phyloP scores from a whole-genome alignment of 2,113 vertebrate species.

The Oncorhynchus nerka region DNA sequence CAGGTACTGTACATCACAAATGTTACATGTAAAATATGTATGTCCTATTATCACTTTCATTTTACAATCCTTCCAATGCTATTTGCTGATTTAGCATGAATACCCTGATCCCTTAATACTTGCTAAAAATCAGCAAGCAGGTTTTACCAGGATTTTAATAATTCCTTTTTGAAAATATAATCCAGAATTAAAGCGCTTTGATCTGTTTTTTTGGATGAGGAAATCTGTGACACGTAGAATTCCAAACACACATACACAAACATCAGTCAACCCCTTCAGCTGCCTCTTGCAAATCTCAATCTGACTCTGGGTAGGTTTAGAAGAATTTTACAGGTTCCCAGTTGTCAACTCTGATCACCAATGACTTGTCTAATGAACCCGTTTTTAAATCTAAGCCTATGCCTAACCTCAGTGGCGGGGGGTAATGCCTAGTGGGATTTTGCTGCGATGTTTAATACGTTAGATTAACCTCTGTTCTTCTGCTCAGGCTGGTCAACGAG shows the following conservation, averaged over 20 bases:
- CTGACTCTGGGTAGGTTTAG: neutral
- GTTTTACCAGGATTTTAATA: neutral
- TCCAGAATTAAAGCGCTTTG: neutral
- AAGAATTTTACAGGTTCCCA: neutral
- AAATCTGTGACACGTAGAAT: too few relatives aligned
- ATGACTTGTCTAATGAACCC: neutral
- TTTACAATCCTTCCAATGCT: neutral
- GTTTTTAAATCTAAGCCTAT: neutral
- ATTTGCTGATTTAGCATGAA: neutral
- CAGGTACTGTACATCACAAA: too few relatives aligned
- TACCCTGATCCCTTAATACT: neutral
- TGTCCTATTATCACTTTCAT: neutral
- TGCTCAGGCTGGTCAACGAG: conserved; percentile 93
- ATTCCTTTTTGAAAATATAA: neutral
- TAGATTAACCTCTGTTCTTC: neutral
- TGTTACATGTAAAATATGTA: neutral
- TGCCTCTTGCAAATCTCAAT: neutral
- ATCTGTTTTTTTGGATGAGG: neutral
- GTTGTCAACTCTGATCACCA: neutral
- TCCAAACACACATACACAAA: too few relatives aligned
- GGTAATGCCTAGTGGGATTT: neutral
- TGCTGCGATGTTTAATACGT: too few relatives aligned
- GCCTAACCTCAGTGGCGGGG: neutral
- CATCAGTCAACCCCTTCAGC: too few relatives aligned
- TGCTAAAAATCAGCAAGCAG: neutral